Conservation (phyloP, 2,113 vertebrate genomes). For the Laterallus jamaicensis region DNA sequence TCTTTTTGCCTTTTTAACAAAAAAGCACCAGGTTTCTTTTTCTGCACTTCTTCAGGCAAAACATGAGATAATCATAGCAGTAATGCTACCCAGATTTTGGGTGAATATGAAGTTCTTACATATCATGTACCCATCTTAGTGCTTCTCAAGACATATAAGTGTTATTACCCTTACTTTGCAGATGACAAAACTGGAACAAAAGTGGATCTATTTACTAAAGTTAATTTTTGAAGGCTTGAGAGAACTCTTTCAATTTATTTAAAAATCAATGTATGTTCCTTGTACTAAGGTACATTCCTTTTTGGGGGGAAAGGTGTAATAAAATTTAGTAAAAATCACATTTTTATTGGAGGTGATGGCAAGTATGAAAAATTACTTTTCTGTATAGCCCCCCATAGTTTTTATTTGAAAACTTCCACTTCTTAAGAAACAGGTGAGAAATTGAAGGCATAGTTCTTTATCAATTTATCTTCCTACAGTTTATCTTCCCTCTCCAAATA, state of each 20-base stretch:
- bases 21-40: background rate
- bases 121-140: background rate
- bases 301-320: background rate
- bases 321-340: background rate
- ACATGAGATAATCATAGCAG: background rate
- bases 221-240: background rate
- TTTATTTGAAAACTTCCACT: background rate
- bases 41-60: background rate
- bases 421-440: background rate
- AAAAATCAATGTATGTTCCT: background rate
- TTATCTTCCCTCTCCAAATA: background rate
- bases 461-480: background rate
- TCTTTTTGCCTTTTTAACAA: background rate
- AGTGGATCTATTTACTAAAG: background rate
- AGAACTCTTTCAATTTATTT: background rate
- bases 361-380: background rate
- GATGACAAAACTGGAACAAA: background rate
- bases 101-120: background rate
- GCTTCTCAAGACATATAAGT: background rate
- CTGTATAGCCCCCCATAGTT: background rate
- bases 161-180: background rate
- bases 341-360: background rate
- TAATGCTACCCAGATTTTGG: background rate
- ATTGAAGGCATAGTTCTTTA: background rate
- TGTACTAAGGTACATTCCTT: background rate